phyloP scores from a whole-genome alignment of 2,888 invertebrate genomes.

The Diarsia mendica region DNA sequence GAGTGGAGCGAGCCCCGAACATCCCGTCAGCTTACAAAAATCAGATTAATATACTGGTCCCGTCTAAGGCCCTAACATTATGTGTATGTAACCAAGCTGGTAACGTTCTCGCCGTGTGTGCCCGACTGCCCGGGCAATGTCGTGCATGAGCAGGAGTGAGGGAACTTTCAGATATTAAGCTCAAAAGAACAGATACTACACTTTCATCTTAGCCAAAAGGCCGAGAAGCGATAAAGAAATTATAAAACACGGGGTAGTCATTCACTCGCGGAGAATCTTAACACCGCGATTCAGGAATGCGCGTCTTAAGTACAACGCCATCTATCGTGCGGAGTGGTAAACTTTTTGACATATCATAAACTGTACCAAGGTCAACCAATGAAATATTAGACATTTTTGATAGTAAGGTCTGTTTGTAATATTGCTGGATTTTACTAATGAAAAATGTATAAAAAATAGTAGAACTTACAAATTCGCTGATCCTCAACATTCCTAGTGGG shows the following conservation, averaged over 20 bases:
- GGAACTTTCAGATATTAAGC: too few relatives aligned
- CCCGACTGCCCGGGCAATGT: too few relatives aligned
- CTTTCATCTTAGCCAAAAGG: conserved; percentile 59
- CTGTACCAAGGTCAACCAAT: neutral
- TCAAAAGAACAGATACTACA: conserved; percentile 45
- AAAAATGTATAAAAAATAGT: neutral
- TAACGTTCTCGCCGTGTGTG: too few relatives aligned
- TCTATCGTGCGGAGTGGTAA: conserved; percentile 38
- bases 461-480: conserved; percentile 91
- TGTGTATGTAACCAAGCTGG: too few relatives aligned
- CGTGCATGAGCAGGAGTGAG: too few relatives aligned
- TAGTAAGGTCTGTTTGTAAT: neutral
- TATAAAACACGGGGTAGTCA: conserved; percentile 3
- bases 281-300: conserved; percentile 49
- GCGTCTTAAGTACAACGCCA: conserved; percentile 44
- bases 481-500: conserved; percentile 93
- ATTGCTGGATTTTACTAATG: neutral
- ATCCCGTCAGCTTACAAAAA: too few relatives aligned
- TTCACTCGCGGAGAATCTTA: conserved; percentile 44
- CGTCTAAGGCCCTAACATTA: too few relatives aligned
- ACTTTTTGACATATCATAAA: neutral
- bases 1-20: too few relatives aligned
- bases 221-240: conserved; percentile 55
- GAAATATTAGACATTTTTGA: neutral
- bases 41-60: too few relatives aligned